These are phyloP conservation scores for Carettochelys insculpta DNA, from an alignment of 2,113 vertebrate species.

Conservation along the genomic window DNA sequence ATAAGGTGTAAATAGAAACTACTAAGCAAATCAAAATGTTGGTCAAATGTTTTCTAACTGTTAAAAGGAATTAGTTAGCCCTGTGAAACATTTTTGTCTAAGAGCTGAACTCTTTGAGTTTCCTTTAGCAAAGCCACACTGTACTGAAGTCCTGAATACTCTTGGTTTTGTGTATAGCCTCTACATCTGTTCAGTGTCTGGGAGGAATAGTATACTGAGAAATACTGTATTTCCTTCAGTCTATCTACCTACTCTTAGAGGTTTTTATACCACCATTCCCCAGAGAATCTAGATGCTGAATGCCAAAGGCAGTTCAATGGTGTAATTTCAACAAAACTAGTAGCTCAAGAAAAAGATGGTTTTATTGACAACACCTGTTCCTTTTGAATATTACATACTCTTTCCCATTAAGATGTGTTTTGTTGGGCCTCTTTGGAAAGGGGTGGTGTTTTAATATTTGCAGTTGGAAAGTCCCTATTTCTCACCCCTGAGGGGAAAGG, in stretches of 20 bases:
- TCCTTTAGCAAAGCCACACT: neutral
- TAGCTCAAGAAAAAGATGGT: neutral
- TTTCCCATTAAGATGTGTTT: slow-evolving; percentile 8
- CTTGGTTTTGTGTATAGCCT: rapidly evolving
- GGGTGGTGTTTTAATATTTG: neutral
- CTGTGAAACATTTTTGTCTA: neutral
- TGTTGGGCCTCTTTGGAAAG: neutral
- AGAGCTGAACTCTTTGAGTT: neutral
- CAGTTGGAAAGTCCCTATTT: neutral
- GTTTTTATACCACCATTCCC: neutral
- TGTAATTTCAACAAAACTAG: slow-evolving; percentile 14
- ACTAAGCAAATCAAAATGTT: neutral
- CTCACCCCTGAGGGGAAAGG: neutral
- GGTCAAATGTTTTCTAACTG: neutral
- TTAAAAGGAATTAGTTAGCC: neutral
- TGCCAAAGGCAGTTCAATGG: neutral
- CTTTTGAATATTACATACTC: slow-evolving; percentile 1
- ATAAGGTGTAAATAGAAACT: neutral
- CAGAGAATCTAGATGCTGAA: neutral
- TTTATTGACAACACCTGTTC: neutral
- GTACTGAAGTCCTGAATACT: neutral
- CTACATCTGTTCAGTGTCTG: neutral
- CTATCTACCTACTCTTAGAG: neutral
- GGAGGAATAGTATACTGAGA: neutral
- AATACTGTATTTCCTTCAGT: neutral